phyloP scores from a whole-genome alignment of 2,888 invertebrate genomes.

The Coelinius sp. region DNA sequence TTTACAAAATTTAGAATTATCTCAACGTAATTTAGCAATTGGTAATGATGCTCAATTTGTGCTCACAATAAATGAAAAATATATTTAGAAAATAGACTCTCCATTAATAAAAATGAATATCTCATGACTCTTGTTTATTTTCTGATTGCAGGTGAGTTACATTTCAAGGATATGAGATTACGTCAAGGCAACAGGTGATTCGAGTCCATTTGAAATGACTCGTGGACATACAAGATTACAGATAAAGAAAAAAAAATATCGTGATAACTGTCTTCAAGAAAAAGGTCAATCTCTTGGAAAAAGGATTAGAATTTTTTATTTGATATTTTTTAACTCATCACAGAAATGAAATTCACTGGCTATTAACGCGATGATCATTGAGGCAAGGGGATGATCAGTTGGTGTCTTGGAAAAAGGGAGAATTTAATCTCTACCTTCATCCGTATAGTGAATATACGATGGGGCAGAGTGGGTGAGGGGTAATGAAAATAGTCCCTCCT shows the following conservation, averaged over 20 bases:
- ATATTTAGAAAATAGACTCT: not conserved
- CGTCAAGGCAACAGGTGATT: conserved; percentile 7
- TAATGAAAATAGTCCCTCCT: conserved; percentile 65
- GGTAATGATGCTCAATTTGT: not conserved
- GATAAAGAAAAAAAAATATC: conserved; percentile 9
- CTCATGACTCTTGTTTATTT: conserved; percentile 12
- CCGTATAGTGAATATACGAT: conserved; percentile 24
- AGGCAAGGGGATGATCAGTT: conserved; percentile 28
- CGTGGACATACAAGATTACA: not conserved
- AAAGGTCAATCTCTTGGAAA: no score
- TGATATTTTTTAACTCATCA: conserved; percentile 10
- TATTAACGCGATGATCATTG: conserved; percentile 35
- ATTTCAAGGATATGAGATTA: not conserved
- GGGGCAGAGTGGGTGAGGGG: conserved; percentile 42
- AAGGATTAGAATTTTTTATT: no score
- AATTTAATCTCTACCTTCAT: conserved; percentile 26
- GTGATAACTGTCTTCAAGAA: not conserved
- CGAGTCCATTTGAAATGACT: not conserved
- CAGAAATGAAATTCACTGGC: conserved; percentile 29
- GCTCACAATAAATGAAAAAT: not conserved
- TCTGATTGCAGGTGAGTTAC: conserved; percentile 7
- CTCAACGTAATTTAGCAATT: no score
- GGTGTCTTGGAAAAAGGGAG: conserved; percentile 27
- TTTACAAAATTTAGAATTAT: no score
- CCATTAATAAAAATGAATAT: not conserved